Evolutionary conservation across 2,888 invertebrate species (phyloP).

Genomic region (Germaria angustata): DNA sequence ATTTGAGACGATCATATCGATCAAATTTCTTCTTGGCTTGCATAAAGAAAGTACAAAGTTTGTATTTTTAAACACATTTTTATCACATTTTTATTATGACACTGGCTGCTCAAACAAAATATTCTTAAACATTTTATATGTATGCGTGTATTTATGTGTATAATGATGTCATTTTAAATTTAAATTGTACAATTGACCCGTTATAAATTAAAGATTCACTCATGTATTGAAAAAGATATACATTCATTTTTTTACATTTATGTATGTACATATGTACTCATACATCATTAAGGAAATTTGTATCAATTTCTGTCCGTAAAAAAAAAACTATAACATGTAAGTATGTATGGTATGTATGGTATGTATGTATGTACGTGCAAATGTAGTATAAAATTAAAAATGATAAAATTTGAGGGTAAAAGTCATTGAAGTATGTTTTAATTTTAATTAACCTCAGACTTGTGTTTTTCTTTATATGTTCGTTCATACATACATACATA

Average conservation of each 20-base stretch:
- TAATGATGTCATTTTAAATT: slow-evolving; percentile 59
- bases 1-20: slow-evolving; percentile 46
- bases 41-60: background rate
- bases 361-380: background rate
- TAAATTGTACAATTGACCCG: slow-evolving; percentile 63
- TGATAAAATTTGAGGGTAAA: slow-evolving; percentile 54
- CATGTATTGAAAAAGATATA: background rate
- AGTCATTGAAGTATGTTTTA: slow-evolving; percentile 64
- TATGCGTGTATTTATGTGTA: background rate
- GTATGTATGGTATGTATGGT: background rate
- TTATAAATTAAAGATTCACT: slow-evolving; percentile 55
- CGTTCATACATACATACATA: background rate
- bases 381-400: slow-evolving; percentile 30
- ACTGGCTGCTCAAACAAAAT: background rate
- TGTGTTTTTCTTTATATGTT: slow-evolving; percentile 18
- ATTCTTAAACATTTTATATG: slow-evolving; percentile 5
- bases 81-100: slow-evolving; percentile 10
- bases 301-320: slow-evolving; percentile 60
- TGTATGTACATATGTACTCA: background rate
- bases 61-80: slow-evolving; percentile 9
- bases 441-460: slow-evolving; percentile 64
- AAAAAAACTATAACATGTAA: slow-evolving; percentile 1
- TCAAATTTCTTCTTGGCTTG: slow-evolving; percentile 49
- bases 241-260: background rate
- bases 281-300: slow-evolving; percentile 58